Conservation (phyloP, 1,140 invertebrate species). For the Idris sp. region DNA sequence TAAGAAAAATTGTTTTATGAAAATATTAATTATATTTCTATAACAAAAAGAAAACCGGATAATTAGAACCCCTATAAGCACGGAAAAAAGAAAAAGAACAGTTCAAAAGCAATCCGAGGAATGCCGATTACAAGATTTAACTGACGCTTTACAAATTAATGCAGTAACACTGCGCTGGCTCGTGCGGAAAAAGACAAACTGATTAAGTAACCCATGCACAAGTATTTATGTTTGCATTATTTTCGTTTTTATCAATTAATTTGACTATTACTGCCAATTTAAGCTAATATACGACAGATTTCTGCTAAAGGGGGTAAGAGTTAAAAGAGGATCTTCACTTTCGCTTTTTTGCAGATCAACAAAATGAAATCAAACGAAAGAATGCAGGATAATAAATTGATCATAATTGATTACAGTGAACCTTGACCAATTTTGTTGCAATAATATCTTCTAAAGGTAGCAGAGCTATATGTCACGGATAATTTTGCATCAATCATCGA, state of each 20-base stretch:
- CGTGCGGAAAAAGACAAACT: conserved; percentile 40
- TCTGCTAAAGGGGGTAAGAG: too few species aligned
- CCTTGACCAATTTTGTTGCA: conserved; percentile 52
- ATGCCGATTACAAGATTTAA: conserved; percentile 31
- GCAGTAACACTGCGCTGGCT: conserved; percentile 5
- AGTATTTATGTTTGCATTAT: too few species aligned
- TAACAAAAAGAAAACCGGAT: not conserved
- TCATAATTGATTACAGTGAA: conserved; percentile 54
- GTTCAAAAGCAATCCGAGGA: conserved; percentile 18
- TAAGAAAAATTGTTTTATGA: not conserved
- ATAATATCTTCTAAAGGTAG: conserved; percentile 45
- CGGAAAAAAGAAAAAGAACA: conserved; percentile 1
- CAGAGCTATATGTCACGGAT: conserved; percentile 35
- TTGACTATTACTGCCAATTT: too few species aligned
- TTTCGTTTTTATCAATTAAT: too few species aligned
- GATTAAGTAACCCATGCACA: conserved; percentile 12
- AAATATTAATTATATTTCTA: too few species aligned
- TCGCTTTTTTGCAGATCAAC: conserved; percentile 15
- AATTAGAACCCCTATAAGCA: too few species aligned
- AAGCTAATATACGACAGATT: too few species aligned
- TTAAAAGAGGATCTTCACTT: conserved; percentile 1
- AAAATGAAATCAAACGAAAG: conserved; percentile 32
- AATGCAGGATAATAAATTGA: conserved; percentile 57
- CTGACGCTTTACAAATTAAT: conserved; percentile 21
- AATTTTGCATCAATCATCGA: conserved; percentile 52